These are phyloP conservation scores for Heterodera filipjevi DNA, from an alignment of 2,888 invertebrate genomes.

Conservation along the genomic window DNA sequence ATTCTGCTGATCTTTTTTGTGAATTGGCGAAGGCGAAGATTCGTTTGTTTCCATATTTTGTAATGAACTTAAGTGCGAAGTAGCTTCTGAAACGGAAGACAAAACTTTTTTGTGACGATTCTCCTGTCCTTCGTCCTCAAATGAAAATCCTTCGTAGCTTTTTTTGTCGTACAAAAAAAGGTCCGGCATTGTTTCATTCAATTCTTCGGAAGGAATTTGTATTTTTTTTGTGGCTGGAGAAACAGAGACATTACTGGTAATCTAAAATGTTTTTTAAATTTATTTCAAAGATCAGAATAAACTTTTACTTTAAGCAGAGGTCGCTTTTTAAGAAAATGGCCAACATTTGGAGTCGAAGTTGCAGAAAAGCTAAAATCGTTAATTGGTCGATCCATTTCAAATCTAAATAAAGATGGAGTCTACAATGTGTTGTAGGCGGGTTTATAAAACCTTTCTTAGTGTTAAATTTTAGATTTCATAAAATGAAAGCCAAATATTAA, in stretches of 20 bases:
- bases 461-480: no score
- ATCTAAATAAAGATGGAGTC: not conserved
- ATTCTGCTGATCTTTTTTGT: not conserved
- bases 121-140: not conserved
- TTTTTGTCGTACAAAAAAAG: conserved; percentile 9
- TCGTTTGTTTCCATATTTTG: not conserved
- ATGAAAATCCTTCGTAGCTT: not conserved
- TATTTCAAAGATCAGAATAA: not conserved
- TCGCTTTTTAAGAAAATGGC: not conserved
- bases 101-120: not conserved
- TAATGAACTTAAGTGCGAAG: not conserved
- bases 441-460: no score
- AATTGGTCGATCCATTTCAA: not conserved
- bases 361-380: conserved; percentile 5
- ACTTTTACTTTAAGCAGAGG: not conserved
- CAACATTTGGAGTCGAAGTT: not conserved
- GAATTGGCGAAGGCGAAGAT: not conserved
- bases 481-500: no score
- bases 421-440: no score
- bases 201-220: not conserved
- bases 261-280: not conserved
- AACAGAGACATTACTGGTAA: not conserved
- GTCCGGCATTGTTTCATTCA: conserved; percentile 2
- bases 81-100: not conserved
- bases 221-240: not conserved